Evolutionary conservation across 2,113 vertebrate genomes (phyloP), one percentile per base, ranked within the genome.

Genomic region (Hoplias malabaricus): DNA sequence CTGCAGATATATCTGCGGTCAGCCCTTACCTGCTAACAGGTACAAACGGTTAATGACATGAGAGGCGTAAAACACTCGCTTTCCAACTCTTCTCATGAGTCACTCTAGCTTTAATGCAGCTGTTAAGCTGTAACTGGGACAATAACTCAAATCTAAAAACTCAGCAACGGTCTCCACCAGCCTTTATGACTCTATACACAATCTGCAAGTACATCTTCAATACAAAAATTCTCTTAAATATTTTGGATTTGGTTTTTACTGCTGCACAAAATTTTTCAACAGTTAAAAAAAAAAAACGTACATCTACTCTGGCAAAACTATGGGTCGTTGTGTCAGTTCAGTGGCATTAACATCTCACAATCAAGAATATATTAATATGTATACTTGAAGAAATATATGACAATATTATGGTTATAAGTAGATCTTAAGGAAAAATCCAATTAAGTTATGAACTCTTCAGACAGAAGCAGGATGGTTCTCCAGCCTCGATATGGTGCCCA

Each of bases 171-270:
- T 34, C 33, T 61, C 57, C 29, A 34, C 14, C 29, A 34, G 14
- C 31, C 27, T 31, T 61, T 61, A 33, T 16, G 27, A 33, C 6
- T 25, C 1, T 2, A 29, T 12, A 29, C 5, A 19, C 2, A 11
- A 11, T 2, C 10, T 42, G 40, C 8, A 3, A 16, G 42, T 14
- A 1, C 1, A 8, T 23, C 11, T 4, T 16, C 29, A 33, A 10
- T 62, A 19, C 12, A 29, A 27, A 46, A 46, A 42, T 42, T 50
- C 42, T 36, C 1, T 48, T 40, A 48, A 36, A 63, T 50, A 29
- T 56, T 33, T 25, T 34, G 16, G 46, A 56, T 23, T 43, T 69
- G 65, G 53, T 12, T 59, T 57, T 77, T 43, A 77, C 56, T 53
- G 31, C 19, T 36, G 6, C 61, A n/a, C n/a, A n/a, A n/a, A n/a